Base-by-base conservation (phyloP, 2,888 invertebrate genomes). In the Lepidochitona cinerea region DNA sequence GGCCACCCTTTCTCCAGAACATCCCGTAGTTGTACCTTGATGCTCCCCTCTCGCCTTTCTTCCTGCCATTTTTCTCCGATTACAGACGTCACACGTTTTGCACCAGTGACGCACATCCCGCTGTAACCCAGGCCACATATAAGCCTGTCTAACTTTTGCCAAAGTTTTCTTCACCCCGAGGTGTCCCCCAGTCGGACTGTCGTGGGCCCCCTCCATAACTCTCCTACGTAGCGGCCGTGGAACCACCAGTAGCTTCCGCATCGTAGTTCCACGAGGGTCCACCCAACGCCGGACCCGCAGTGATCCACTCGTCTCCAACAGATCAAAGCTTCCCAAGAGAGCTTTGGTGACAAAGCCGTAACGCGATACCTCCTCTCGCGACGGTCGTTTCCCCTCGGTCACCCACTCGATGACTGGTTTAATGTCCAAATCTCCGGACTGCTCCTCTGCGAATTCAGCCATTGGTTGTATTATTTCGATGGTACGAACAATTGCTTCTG, bases 1-100 rank as follows among this genome's bases (percentile, higher is more conserved):
- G 23, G 73, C 76, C 5, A 73, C 67, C 18, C 74, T 12, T 49
- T 76, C 74, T 68, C 74, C 70, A 2, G 74, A 72, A 68, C 37
- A 68, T 14, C 71, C 74, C 35, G 52, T 72, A n/a, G 70, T 54
- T 37, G 65, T 64, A 23, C 73, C 66, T 14, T 73, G 64, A 73
- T 76, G 74, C 18, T 71, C 71, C 7, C 75, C 78, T 52, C 29
- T 37, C 37, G 72, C 65, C 1, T 72, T 53, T 66, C 73, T 52
- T 0, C 5, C 68, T 23, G 71, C 67, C 7, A 23, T 66, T 65
- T 77, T 77, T 52, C 71, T 33, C 49, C 70, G 71, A n/a, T 29
- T 54, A 65, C 75, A 75, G 9, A 6, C 32, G 23, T 53, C 54
- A 32, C 75, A 71, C n/a, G 65, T 64, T 7, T 29, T 23, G 1